phyloP scores from a whole-genome alignment of 2,113 vertebrate genomes.

The Sterna hirundo region DNA sequence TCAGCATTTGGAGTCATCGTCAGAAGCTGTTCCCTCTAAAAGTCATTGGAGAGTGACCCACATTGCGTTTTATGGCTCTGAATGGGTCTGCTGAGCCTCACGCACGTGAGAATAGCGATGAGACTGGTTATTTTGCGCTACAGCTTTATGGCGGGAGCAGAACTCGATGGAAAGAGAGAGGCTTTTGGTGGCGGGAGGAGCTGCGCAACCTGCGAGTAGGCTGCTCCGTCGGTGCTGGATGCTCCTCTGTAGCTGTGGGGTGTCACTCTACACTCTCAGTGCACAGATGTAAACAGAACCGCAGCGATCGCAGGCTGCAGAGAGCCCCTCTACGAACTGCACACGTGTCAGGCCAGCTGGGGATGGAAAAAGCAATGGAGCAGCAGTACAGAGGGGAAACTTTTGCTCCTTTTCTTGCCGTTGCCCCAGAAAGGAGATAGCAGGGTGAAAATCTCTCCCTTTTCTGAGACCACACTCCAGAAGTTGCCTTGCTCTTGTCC shows the following conservation, averaged over 20 bases:
- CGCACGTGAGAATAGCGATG: neutral
- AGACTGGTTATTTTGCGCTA: neutral
- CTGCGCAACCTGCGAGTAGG: neutral
- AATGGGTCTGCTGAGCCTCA: neutral
- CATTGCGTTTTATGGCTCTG: neutral
- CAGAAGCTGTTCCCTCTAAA: neutral
- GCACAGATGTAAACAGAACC: neutral
- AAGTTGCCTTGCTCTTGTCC: neutral
- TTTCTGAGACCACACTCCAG: neutral
- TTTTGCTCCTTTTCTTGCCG: neutral
- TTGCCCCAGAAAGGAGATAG: neutral
- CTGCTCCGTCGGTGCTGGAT: neutral
- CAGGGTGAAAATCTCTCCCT: neutral
- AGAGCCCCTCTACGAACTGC: neutral
- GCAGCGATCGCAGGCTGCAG: neutral
- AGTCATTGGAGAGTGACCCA: neutral
- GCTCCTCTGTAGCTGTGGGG: neutral
- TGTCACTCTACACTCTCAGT: neutral
- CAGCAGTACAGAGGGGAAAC: neutral
- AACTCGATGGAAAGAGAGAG: neutral
- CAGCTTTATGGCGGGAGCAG: neutral
- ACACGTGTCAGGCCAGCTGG: neutral
- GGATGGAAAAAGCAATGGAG: neutral
- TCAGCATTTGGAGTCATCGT: neutral
- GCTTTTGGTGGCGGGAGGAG: neutral